Evolutionary conservation across 92 coral and sea anemone species (phyloP), one percentile per base, ranked within the genome.

Genomic region (Phenganax subtilis): DNA sequence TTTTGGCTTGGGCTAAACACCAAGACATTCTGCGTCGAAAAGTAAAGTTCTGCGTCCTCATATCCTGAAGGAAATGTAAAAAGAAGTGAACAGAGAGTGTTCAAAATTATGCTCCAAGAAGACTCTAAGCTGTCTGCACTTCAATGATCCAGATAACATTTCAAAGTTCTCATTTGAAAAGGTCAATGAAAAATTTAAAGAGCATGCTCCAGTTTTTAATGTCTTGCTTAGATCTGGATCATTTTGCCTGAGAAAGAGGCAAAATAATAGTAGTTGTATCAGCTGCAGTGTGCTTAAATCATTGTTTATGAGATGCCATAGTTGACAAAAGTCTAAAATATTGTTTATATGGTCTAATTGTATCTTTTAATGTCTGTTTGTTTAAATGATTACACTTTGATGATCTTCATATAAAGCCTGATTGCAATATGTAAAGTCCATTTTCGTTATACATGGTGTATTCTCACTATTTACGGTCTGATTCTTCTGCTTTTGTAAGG

Each of bases 251-350:
- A 82, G 55, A 62, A 87, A 87, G 57, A 37, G 47, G 47, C 47
- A 37, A 37, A 75, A 54, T 37, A 76, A 77, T 37, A 75, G 75
- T 58, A 72, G 54, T 57, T 58, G 87, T 90, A 90, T 88, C 93
- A 54, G 90, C 93, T 78, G 90, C 89, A 10, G 83, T 90, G 16
- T 87, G 90, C 85, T 73, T 87, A 0, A 30, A 84, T 27, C 66
- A 85, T 71, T 51, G 90, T 55, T 90, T 84, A 55, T 57, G 25
- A 20, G 25, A 20, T 20, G 25, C 25, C 25, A 20, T 20, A 20
- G 25, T 20, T 20, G 25, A 20, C 25, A 20, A 20, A 20, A 20
- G 25, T 20, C 25, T 20, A 20, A 20, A 20, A 20, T 20, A 20
- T 20, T 20, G 25, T 20, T 20, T 20, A 20, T 20, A 20, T 20